These are phyloP conservation scores for Scaptomyza parva DNA, from an alignment of 2,888 invertebrate genomes.

Conservation along the genomic window DNA sequence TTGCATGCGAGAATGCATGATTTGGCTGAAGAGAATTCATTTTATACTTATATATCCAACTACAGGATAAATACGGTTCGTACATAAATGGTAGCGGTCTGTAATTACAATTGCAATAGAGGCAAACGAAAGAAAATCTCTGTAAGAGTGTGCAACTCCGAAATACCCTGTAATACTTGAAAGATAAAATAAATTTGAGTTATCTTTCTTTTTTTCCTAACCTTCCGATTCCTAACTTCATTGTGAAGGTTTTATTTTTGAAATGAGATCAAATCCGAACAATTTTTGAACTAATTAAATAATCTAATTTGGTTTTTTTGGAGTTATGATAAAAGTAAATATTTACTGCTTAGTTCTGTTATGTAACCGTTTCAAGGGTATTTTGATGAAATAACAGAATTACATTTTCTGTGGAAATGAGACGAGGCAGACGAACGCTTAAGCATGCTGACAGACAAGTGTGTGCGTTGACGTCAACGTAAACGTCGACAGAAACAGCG, in stretches of 20 bases:
- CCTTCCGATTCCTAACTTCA: no score
- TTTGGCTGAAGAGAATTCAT: slow-evolving; percentile 70
- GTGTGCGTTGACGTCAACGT: slow-evolving; percentile 55
- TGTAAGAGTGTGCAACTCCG: neutral
- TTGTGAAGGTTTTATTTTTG: no score
- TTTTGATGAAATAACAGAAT: slow-evolving; percentile 62
- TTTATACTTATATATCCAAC: slow-evolving; percentile 53
- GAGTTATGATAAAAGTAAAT: no score
- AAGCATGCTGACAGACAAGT: slow-evolving; percentile 67
- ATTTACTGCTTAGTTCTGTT: neutral
- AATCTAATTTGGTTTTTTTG: no score
- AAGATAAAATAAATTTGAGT: no score
- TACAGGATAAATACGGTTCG: slow-evolving; percentile 45
- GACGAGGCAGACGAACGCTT: slow-evolving; percentile 51
- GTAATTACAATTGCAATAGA: slow-evolving; percentile 47
- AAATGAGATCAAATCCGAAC: no score
- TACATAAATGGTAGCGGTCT: slow-evolving; percentile 50
- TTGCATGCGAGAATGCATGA: slow-evolving; percentile 48
- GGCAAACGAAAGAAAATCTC: slow-evolving; percentile 31
- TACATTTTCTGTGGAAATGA: slow-evolving; percentile 67
- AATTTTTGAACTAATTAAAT: no score
- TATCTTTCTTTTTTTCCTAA: no score
- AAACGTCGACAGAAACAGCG: slow-evolving; percentile 9
- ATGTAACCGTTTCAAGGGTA: slow-evolving; percentile 38
- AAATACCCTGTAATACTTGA: slow-evolving; percentile 6